Conservation (phyloP, 2,888 invertebrate species). For the Trisateles emortualis region DNA sequence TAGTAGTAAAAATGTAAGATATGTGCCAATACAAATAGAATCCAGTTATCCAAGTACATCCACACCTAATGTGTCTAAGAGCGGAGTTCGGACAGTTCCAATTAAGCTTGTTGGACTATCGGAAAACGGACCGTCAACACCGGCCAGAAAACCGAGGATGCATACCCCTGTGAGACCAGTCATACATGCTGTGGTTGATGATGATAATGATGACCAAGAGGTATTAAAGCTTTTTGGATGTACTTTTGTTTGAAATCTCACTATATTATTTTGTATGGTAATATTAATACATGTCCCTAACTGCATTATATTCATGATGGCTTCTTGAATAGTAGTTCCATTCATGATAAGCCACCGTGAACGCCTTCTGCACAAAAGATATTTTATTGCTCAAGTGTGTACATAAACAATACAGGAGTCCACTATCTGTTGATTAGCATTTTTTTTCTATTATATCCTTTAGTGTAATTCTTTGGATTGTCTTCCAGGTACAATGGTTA, state of each 20-base stretch:
- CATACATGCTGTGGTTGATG: slow-evolving; percentile 67
- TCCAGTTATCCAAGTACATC: slow-evolving; percentile 76
- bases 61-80: slow-evolving; percentile 70
- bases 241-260: not conserved
- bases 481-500: slow-evolving; percentile 71
- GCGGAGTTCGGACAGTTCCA: slow-evolving; percentile 60
- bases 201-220: slow-evolving; percentile 73
- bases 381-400: too few relatives aligned
- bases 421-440: too few relatives aligned
- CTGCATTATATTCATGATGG: too few relatives aligned
- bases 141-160: slow-evolving; percentile 64
- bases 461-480: too few relatives aligned
- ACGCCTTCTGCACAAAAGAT: too few relatives aligned
- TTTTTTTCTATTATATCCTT: too few relatives aligned
- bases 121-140: slow-evolving; percentile 63
- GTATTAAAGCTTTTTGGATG: slow-evolving; percentile 40
- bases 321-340: too few relatives aligned
- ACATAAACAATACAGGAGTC: too few relatives aligned
- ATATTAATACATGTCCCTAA: too few relatives aligned
- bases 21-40: slow-evolving; percentile 78
- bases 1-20: slow-evolving; percentile 64
- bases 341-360: too few relatives aligned
- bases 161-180: slow-evolving; percentile 68
- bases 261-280: too few relatives aligned
- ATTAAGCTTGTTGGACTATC: slow-evolving; percentile 62